Evolutionary conservation across 2,113 vertebrate species (phyloP).

Genomic region (Bothrops jararaca): DNA sequence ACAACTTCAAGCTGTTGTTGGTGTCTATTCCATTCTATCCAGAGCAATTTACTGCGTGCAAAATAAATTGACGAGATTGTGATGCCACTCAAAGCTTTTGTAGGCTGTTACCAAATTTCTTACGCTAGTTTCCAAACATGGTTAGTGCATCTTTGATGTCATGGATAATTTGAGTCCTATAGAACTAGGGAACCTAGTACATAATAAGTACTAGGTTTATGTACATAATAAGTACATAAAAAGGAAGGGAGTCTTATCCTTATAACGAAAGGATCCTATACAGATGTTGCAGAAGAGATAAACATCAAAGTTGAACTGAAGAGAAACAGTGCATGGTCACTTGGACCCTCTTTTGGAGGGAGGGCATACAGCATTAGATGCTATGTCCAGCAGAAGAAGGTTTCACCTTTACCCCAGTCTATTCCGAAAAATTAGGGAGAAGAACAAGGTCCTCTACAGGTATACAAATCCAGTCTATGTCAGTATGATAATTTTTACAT

Average conservation of each 20-base stretch:
- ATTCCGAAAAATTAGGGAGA: not conserved
- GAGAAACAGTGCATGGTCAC: not conserved
- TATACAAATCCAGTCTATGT: not conserved
- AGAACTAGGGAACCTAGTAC: not conserved
- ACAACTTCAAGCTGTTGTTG: constrained; percentile 61
- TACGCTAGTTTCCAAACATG: not conserved
- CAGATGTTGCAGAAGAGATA: not conserved
- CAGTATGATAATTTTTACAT: not conserved
- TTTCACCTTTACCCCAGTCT: not conserved
- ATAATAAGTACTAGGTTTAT: no score
- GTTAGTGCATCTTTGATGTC: not conserved
- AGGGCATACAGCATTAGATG: not conserved
- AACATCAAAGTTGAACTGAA: constrained; percentile 2
- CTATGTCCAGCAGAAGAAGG: not conserved
- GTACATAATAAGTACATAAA: constrained; percentile 2
- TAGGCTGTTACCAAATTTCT: not conserved
- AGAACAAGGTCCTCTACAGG: not conserved
- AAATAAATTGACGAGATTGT: constrained; percentile 44
- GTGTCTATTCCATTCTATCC: constrained; percentile 63
- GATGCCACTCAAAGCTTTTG: not conserved
- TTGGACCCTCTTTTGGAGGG: not conserved
- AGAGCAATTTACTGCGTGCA: constrained; percentile 58
- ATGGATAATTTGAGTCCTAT: not conserved
- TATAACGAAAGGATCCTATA: not conserved
- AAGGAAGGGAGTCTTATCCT: not conserved